These are phyloP conservation scores for Pelvicachromis taeniatus DNA, from an alignment of 2,113 vertebrate species.

Conservation along the genomic window DNA sequence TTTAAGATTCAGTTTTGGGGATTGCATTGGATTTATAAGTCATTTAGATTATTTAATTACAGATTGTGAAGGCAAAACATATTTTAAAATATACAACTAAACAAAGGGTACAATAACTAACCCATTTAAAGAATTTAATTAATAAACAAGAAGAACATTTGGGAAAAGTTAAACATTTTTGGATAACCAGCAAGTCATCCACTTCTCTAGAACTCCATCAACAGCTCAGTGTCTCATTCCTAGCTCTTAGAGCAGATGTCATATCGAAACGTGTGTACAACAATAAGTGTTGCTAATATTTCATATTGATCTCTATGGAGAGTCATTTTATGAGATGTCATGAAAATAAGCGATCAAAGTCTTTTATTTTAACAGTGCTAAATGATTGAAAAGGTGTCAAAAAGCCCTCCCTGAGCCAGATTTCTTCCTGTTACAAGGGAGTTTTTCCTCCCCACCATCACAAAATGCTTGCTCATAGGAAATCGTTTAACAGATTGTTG, in stretches of 20 bases:
- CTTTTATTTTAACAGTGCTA: background rate
- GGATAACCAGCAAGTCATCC: accelerated
- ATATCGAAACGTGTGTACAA: background rate
- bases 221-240: accelerated
- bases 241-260: background rate
- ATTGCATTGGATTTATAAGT: background rate
- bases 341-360: background rate
- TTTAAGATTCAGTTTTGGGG: background rate
- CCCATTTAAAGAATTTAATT: background rate
- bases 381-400: background rate
- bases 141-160: background rate
- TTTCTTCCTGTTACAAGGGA: background rate
- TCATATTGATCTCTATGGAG: background rate
- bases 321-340: background rate
- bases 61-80: background rate
- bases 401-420: background rate
- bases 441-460: background rate
- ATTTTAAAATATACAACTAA: background rate
- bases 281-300: background rate
- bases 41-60: background rate
- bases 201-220: background rate
- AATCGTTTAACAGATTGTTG: background rate
- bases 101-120: background rate
- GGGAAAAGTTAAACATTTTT: background rate
- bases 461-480: background rate